Conservation (phyloP, 2,797 vertebrate species). For the Syngnathus acus region DNA sequence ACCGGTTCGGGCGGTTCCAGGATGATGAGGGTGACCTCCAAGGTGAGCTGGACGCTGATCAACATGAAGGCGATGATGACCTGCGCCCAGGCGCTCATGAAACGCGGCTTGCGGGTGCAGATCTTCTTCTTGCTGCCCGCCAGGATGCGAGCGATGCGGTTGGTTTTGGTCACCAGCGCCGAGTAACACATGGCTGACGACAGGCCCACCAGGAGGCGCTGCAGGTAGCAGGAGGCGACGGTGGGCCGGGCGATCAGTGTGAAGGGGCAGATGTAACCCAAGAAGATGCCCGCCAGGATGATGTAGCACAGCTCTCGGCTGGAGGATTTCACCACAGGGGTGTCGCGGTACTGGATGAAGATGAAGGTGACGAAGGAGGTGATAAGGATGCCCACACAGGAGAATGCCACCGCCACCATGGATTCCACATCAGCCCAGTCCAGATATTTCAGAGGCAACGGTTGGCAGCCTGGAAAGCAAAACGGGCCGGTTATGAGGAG, state of each 20-base stretch:
- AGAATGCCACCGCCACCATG: constrained; percentile 92
- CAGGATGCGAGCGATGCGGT: constrained; percentile 95
- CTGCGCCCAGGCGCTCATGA: constrained; percentile 99
- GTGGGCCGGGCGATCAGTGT: constrained; percentile 91
- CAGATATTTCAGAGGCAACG: constrained; percentile 85
- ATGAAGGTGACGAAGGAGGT: constrained; percentile 97
- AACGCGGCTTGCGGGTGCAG: constrained; percentile 91
- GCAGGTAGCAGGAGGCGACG: constrained; percentile 89
- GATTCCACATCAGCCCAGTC: constrained; percentile 96
- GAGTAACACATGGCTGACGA: constrained; percentile 98
- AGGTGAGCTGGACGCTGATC: constrained; percentile 88
- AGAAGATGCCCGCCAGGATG: constrained; percentile 92
- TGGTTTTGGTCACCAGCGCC: constrained; percentile 95
- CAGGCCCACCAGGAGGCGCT: constrained; percentile 92
- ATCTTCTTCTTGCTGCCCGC: constrained; percentile 99
- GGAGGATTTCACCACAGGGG: constrained; percentile 97
- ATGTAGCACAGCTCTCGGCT: constrained; percentile 97
- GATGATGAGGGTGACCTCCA: constrained; percentile 89
- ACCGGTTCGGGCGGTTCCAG: constrained; percentile 92
- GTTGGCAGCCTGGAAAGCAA: constrained; percentile 77
- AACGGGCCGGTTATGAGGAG: not conserved
- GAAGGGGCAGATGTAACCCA: constrained; percentile 96
- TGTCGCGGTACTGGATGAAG: constrained; percentile 96
- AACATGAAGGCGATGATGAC: constrained; percentile 89
- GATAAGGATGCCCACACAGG: constrained; percentile 91